phyloP scores from a whole-genome alignment of 1,140 invertebrate species.

The Caenorhabditis inopinata region DNA sequence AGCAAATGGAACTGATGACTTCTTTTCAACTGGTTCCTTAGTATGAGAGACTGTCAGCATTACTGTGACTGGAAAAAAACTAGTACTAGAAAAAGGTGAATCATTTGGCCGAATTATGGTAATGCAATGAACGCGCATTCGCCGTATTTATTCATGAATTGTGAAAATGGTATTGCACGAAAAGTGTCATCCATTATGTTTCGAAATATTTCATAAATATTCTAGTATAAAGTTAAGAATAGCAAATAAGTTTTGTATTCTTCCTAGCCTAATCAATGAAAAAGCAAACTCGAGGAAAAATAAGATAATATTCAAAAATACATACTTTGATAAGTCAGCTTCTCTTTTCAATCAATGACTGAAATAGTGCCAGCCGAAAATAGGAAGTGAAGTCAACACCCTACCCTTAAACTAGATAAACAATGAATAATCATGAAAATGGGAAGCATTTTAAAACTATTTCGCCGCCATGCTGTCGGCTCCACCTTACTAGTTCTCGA shows the following conservation, averaged over 20 bases:
- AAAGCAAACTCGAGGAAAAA: neutral
- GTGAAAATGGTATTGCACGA: neutral
- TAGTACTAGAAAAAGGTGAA: neutral
- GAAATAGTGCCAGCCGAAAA: neutral
- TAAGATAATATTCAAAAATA: no score
- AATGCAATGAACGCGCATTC: neutral
- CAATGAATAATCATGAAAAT: conserved; percentile 16
- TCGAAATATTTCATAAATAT: conserved; percentile 23
- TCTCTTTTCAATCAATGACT: conserved; percentile 21
- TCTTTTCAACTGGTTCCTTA: neutral
- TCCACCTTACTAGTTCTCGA: no score
- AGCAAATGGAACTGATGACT: neutral
- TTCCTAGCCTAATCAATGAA: no score
- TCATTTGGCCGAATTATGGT: neutral
- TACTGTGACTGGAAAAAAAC: neutral
- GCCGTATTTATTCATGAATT: neutral
- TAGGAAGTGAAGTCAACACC: neutral
- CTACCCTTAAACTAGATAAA: conserved; percentile 11
- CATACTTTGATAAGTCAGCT: no score
- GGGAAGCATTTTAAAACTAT: conserved; percentile 2
- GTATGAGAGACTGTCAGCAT: neutral
- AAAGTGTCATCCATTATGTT: neutral
- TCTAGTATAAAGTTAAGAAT: no score
- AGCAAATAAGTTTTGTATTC: neutral
- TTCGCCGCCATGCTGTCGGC: neutral